Evolutionary conservation across 2,888 invertebrate genomes (phyloP), one percentile per base, ranked within the genome.

Genomic region (Brachypalpus laphriformis): DNA sequence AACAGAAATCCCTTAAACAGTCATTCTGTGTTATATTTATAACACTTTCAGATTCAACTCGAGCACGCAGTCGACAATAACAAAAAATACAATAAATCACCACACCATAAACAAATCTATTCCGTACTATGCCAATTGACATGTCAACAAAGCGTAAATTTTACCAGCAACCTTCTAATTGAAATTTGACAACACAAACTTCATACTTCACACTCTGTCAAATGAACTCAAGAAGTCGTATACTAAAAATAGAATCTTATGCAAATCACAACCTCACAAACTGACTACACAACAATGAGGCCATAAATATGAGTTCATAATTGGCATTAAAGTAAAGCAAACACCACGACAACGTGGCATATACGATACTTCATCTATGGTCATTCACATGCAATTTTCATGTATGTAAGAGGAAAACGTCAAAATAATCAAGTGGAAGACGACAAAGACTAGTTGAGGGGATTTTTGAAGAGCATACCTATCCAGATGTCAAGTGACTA

Each of bases 241-340:
- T 51, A 40, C 63, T 22, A 70, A 76, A 40, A 70, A 82, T 76
- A 76, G 63, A 75, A 47, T 56, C 16, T 18, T 63, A 68, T 81
- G 81, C 61, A 74, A 81, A 68, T 81, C 59, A 59, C 25, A 34
- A 54, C 28, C 34, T 20, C 11, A 42, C 37, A 25, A 51, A 51
- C 49, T 45, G 63, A 45, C 16, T 56, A 25, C 25, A 56, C 31
- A 74, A 54, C 45, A 61, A 51, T 40, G 16, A 9, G 16, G 31
- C 45, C 45, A 65, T 65, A 56, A 63, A 74, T 65, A 56, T 14
- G 6, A 51, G 42, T 51, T 42, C 40, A 72, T 72, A 72, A 72
- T 63, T 72, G 31, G 40, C 22, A 22, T 42, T 40, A 25, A 20
- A 31, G 11, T 14, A 20, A 61, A 54, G 9, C 37, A 11, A 22